A percentile compares a stretch with the other conserved stretches of the same genome.
Conservation (phyloP, 1,140 invertebrate species). For the Sycophila sp. region DNA sequence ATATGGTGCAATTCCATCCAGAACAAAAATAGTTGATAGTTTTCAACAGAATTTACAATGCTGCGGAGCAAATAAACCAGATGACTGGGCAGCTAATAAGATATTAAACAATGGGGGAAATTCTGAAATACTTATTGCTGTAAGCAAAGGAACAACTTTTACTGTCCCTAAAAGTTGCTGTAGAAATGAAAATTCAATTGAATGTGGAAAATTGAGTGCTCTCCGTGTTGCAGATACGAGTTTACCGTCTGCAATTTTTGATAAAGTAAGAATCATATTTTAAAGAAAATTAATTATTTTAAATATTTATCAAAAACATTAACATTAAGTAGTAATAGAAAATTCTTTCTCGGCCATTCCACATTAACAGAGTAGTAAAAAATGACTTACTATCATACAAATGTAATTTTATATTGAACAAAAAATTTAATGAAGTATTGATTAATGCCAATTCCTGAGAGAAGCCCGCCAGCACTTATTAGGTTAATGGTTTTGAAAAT, state of each 20-base stretch:
- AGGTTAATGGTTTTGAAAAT: too few species aligned
- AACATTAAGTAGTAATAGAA: too few species aligned
- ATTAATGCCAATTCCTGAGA: too few species aligned
- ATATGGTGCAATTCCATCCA: slow-evolving; percentile 71
- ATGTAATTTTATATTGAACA: too few species aligned
- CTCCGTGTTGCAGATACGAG: slow-evolving; percentile 65
- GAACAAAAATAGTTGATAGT: slow-evolving; percentile 74
- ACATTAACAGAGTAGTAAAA: too few species aligned
- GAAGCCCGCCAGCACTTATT: too few species aligned
- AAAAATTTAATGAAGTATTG: too few species aligned
- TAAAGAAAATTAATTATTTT: too few species aligned
- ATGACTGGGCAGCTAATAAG: slow-evolving; percentile 76
- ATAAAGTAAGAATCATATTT: slow-evolving; percentile 60
- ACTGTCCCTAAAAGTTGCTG: slow-evolving; percentile 74
- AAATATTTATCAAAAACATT: too few species aligned
- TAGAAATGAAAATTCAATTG: slow-evolving; percentile 52
- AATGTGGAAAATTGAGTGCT: slow-evolving; percentile 64
- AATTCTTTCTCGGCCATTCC: too few species aligned
- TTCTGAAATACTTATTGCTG: not conserved
- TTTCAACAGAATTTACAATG: slow-evolving; percentile 77
- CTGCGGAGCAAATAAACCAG: slow-evolving; percentile 76
- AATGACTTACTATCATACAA: too few species aligned
- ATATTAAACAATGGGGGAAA: slow-evolving; percentile 63
- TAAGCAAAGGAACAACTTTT: slow-evolving; percentile 54
- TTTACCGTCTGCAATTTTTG: slow-evolving; percentile 62